Evolutionary conservation across 2,113 vertebrate species (phyloP).

Genomic region (Trachemys scripta): DNA sequence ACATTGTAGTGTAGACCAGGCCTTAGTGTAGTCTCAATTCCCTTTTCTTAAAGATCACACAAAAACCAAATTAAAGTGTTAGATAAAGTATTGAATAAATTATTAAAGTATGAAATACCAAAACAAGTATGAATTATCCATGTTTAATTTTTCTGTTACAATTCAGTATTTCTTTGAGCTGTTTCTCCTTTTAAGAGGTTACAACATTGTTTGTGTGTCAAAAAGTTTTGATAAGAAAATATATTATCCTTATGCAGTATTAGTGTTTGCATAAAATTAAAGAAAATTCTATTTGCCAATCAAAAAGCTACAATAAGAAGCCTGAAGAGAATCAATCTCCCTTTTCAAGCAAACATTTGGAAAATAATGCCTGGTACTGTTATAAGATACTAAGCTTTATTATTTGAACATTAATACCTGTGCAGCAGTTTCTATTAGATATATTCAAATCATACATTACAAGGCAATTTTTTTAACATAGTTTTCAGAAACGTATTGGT

Average conservation of each 20-base stretch:
- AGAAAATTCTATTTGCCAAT: neutral
- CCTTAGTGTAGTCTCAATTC: neutral
- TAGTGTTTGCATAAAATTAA: neutral
- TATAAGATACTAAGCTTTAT: neutral
- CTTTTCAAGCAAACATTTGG: neutral
- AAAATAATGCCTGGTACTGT: neutral
- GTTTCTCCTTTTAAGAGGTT: neutral
- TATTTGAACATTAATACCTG: neutral
- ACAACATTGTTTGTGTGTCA: neutral
- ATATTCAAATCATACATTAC: neutral
- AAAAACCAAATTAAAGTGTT: neutral
- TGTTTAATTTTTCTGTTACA: accelerated
- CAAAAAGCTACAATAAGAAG: neutral
- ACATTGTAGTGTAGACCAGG: neutral
- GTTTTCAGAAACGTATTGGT: neutral
- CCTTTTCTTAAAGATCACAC: neutral
- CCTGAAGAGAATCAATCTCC: neutral
- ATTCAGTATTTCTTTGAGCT: neutral
- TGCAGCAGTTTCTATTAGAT: neutral
- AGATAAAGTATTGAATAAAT: neutral
- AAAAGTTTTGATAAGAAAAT: neutral
- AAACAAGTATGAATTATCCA: neutral
- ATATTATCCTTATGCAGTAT: neutral
- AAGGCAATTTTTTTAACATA: neutral
- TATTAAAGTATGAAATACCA: neutral